These are phyloP conservation scores for Spisula subtruncata DNA, from an alignment of 2,888 invertebrate genomes.

Conservation along the genomic window DNA sequence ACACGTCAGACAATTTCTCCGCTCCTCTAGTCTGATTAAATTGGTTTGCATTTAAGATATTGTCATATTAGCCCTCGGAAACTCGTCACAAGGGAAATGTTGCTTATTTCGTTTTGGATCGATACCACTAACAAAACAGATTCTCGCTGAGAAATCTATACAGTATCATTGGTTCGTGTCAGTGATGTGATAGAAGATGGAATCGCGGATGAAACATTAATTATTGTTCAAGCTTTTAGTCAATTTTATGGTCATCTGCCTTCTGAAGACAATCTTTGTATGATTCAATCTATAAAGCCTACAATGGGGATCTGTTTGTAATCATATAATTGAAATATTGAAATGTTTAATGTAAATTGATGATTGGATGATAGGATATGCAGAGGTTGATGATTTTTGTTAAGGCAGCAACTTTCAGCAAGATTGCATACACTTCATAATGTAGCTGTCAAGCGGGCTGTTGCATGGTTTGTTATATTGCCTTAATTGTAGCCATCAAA, in stretches of 20 bases:
- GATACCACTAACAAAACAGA: conserved; percentile 74
- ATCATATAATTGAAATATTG: conserved; percentile 38
- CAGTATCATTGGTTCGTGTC: conserved; percentile 58
- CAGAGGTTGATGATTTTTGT: no score
- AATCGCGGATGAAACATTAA: conserved; percentile 63
- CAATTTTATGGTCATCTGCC: conserved; percentile 58
- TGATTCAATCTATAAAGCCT: conserved; percentile 28
- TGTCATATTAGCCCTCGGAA: conserved; percentile 72
- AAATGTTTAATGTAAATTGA: background rate
- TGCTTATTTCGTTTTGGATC: conserved; percentile 69
- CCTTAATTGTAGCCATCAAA: no score
- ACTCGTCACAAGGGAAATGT: conserved; percentile 71
- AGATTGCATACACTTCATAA: no score
- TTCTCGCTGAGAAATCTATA: conserved; percentile 69
- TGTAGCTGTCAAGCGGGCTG: no score
- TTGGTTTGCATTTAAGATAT: conserved; percentile 74
- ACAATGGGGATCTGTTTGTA: conserved; percentile 10
- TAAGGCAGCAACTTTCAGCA: no score
- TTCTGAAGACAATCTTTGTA: conserved; percentile 38
- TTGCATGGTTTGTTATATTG: no score
- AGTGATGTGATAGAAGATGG: conserved; percentile 46
- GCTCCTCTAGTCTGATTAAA: conserved; percentile 67
- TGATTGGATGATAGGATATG: background rate
- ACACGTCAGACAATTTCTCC: conserved; percentile 52
- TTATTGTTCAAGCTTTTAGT: conserved; percentile 67